These are phyloP conservation scores for Apamea crenata DNA, from an alignment of 2,888 invertebrate species.

Conservation along the genomic window DNA sequence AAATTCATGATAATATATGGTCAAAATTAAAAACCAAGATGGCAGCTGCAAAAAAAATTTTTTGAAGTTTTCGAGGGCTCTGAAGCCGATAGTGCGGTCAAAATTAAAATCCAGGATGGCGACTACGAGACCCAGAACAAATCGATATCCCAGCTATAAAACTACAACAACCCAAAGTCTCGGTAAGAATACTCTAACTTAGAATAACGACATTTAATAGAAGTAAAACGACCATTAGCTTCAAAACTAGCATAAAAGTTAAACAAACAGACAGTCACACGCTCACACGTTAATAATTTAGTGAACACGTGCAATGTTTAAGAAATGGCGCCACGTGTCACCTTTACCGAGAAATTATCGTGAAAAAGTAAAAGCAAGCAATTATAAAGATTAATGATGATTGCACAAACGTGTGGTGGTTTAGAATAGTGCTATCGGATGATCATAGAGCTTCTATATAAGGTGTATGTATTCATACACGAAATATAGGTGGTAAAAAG, in stretches of 20 bases:
- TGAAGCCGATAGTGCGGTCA: no score
- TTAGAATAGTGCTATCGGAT: not conserved
- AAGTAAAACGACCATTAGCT: not conserved
- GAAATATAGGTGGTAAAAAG: no score
- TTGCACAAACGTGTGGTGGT: conserved; percentile 17
- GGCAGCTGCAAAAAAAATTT: no score
- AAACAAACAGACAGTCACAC: conserved; percentile 17
- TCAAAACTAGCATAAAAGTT: conserved; percentile 28
- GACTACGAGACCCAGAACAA: not conserved
- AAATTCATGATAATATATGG: no score
- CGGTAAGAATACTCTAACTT: no score
- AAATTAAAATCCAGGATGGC: no score
- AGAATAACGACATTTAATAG: conserved; percentile 7
- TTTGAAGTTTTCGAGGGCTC: no score
- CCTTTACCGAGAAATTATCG: not conserved
- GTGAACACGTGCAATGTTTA: conserved; percentile 42
- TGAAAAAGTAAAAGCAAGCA: conserved; percentile 5
- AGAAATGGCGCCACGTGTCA: conserved; percentile 35
- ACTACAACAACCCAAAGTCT: not conserved
- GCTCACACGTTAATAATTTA: conserved; percentile 48
- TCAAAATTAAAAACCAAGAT: no score
- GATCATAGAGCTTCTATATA: not conserved
- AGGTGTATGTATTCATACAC: no score
- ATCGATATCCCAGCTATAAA: not conserved
- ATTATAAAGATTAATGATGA: conserved; percentile 33